Base-by-base conservation (phyloP, 2,113 vertebrate species). In the Pseudolaguvia tuberculata region DNA sequence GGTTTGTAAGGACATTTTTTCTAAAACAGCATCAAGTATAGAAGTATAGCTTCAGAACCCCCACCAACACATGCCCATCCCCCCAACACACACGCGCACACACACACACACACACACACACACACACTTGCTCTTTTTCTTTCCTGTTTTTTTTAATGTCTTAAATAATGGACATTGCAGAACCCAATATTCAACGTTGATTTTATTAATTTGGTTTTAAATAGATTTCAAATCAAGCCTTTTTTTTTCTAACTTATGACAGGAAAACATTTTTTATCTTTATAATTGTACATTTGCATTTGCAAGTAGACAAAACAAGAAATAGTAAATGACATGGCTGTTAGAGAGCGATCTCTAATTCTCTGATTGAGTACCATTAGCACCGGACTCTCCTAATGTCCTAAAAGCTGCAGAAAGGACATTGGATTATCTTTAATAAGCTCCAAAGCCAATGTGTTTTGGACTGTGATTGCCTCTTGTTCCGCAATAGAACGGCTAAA, bases 81-180 rank as follows among this genome's bases (percentile, higher is more conserved):
- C n/a, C n/a, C n/a, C n/a, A n/a, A n/a, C n/a, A n/a, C n/a, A n/a
- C n/a, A n/a, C n/a, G n/a, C n/a, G n/a, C n/a, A 8, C 5, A 1
- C 4, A 14, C 27, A 18, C 29, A 12, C 25, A 29, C 45, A 15
- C 47, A 18, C 57, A 48, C 57, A 66, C 42, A 15, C 55, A 18
- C 57, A 56, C 57, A 58, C 51, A 31, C 14, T 18, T 69, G 70
- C 39, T 58, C 21, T 72, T 2, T 52, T 9, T 17, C 25, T 10
- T 29, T 31, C 11, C n/a, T 3, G 20, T 18, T 14, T 29, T 27
- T 47, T n/a, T 31, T 20, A 61, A 18, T 73, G 42, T 74, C 35
- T 57, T 73, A 86, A 88, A 86, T 87, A 82, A 71, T 81, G 81
- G 81, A 77, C 81, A 81, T 23, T 72, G 81, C 81, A 83, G 23